Conservation (phyloP, 2,113 vertebrate genomes). For the Lampris incognitus region DNA sequence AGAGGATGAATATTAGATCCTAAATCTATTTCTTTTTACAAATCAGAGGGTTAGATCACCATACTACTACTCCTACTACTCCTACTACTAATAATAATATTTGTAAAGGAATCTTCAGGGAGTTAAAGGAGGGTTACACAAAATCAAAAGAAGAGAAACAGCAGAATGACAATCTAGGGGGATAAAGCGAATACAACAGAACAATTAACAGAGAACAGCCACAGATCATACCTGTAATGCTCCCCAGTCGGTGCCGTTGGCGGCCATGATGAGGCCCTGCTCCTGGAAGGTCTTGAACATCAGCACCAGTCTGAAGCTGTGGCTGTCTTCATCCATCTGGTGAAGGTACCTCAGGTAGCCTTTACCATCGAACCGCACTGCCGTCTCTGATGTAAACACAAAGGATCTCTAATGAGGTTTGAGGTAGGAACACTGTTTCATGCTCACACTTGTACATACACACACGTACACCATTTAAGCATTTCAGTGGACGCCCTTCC, state of each 20-base stretch:
- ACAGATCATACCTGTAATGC: constrained; percentile 84
- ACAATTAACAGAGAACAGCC: no score
- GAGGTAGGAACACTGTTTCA: no score
- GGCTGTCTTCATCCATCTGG: constrained; percentile 72
- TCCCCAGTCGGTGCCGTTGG: constrained; percentile 80
- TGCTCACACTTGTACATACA: no score
- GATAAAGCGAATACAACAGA: no score
- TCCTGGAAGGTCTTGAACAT: constrained; percentile 88
- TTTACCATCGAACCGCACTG: constrained; percentile 85
- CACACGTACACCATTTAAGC: no score
- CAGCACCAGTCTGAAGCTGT: constrained; percentile 83
- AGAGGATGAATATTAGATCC: not conserved
- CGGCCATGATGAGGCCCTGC: constrained; percentile 77
- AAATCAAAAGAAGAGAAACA: no score
- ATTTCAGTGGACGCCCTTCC: no score
- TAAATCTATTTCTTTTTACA: not conserved
- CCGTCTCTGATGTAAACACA: constrained; percentile 83
- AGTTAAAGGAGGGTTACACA: no score
- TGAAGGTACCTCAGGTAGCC: constrained; percentile 87
- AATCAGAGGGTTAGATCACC: no score
- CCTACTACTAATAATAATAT: no score
- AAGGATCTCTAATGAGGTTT: not conserved
- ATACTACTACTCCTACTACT: no score
- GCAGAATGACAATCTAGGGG: no score
- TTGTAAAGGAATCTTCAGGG: not conserved